A percentile compares a stretch with the other conserved stretches of the same genome.
Conservation (phyloP, 2,797 vertebrate species). For the Garrulus glandarius region DNA sequence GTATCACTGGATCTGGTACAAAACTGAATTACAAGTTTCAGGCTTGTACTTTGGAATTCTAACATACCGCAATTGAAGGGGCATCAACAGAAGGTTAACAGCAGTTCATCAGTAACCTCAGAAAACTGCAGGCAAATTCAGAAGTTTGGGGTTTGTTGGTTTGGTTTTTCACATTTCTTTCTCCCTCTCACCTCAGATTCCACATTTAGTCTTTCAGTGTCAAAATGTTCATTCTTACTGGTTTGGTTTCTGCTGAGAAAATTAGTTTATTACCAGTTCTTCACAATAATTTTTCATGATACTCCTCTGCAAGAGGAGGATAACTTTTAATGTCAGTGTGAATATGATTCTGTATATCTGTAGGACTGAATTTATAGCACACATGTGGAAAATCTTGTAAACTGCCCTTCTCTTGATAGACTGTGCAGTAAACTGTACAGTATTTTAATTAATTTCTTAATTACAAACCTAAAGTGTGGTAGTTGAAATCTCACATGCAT, state of each 20-base stretch:
- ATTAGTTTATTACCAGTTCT: constrained; percentile 44
- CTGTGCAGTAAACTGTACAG: constrained; percentile 69
- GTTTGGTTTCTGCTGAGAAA: constrained; percentile 38
- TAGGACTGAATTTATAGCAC: constrained; percentile 48
- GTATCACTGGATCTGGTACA: neutral
- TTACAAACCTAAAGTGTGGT: constrained; percentile 48
- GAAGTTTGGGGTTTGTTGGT: neutral
- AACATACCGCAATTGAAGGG: neutral
- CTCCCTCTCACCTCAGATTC: neutral
- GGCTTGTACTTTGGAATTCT: neutral
- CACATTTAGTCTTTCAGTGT: neutral
- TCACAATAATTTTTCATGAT: constrained; percentile 41
- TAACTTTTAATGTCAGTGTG: constrained; percentile 51
- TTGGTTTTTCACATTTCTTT: neutral
- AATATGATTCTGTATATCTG: constrained; percentile 40
- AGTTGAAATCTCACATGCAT: constrained; percentile 55
- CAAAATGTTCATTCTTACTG: neutral
- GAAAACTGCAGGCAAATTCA: constrained; percentile 32
- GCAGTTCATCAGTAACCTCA: constrained; percentile 15
- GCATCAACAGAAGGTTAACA: neutral
- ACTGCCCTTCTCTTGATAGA: constrained; percentile 54
- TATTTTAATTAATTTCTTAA: constrained; percentile 76
- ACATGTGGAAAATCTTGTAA: constrained; percentile 57
- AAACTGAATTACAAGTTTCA: neutral
- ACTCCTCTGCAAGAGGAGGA: constrained; percentile 56